phyloP scores from a whole-genome alignment of 1,140 invertebrate species.

The Drosophila ohnishii region DNA sequence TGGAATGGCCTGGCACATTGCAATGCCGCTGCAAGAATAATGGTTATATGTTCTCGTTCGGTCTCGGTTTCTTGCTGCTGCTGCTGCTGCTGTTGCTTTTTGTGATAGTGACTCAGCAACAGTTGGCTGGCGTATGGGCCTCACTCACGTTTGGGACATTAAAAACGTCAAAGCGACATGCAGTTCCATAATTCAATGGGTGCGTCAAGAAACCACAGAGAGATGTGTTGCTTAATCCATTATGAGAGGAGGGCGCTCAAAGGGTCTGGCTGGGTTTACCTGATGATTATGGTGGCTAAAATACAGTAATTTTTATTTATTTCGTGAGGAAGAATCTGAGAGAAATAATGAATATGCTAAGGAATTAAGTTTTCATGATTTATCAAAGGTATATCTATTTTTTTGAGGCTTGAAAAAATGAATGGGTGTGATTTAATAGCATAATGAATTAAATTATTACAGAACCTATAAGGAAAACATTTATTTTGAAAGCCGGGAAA shows the following conservation, averaged over 20 bases:
- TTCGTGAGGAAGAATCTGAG: not conserved
- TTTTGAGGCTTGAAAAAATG: not conserved
- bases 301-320: conserved; percentile 3
- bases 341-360: not conserved
- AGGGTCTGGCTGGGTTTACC: not conserved
- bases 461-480: not conserved
- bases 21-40: conserved; percentile 62
- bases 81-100: conserved; percentile 7
- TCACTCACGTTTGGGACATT: conserved; percentile 67
- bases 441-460: not conserved
- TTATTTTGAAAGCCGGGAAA: not conserved
- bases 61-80: conserved; percentile 14
- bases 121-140: conserved; percentile 26
- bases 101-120: conserved; percentile 34
- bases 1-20: conserved; percentile 18
- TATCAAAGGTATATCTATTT: not conserved
- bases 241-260: not conserved
- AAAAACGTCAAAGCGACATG: conserved; percentile 43
- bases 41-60: conserved; percentile 47
- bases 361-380: not conserved
- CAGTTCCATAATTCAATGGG: conserved; percentile 48
- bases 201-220: conserved; percentile 34
- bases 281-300: not conserved
- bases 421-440: not conserved
- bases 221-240: conserved; percentile 27